Evolutionary conservation across 2,888 invertebrate species (phyloP).

Genomic region (Pristionchus exspectatus): DNA sequence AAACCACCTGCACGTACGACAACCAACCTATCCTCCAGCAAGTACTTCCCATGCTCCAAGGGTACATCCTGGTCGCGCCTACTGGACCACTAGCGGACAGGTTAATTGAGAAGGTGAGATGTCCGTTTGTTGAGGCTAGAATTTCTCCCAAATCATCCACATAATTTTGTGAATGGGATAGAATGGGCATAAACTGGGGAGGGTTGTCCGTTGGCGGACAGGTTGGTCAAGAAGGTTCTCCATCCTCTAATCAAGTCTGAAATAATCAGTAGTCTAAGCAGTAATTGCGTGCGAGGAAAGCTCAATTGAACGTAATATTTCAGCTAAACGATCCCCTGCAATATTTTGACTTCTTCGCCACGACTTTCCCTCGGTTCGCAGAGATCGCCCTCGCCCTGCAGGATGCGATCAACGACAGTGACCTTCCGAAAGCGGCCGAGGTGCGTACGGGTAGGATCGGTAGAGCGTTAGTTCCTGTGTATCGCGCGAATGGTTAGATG

Average conservation of each 20-base stretch:
- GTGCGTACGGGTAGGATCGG: slow-evolving; percentile 44
- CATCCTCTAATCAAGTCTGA: no score
- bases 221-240: no score
- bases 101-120: slow-evolving; percentile 63
- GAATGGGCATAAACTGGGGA: no score
- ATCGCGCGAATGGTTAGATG: no score
- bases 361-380: slow-evolving; percentile 63
- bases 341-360: slow-evolving; percentile 62
- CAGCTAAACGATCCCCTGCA: slow-evolving; percentile 67
- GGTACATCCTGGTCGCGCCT: slow-evolving; percentile 73
- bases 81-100: slow-evolving; percentile 63
- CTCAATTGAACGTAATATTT: not conserved
- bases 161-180: not conserved
- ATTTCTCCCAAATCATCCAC: no score
- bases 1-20: slow-evolving; percentile 10
- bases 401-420: slow-evolving; percentile 66
- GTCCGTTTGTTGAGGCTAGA: no score
- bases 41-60: slow-evolving; percentile 65
- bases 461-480: not conserved
- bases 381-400: slow-evolving; percentile 68
- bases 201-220: no score
- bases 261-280: no score
- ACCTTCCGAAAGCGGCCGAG: slow-evolving; percentile 69
- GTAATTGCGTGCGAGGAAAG: no score
- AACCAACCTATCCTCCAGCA: slow-evolving; percentile 59